Percentiles rank a stretch among this genome's conserved stretches.
Conservation (phyloP, 2,888 invertebrate species). For the Phaonia tiefii region DNA sequence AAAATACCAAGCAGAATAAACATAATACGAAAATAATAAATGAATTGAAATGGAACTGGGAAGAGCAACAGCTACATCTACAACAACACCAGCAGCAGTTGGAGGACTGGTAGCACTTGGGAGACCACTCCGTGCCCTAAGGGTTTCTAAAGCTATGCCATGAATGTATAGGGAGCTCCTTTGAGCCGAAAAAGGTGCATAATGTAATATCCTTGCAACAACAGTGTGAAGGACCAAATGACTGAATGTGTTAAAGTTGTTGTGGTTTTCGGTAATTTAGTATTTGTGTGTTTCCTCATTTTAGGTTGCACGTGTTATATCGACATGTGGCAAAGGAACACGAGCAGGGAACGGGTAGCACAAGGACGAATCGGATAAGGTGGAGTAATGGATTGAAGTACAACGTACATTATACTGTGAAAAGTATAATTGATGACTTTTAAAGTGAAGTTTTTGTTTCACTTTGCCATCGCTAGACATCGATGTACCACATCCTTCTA, state of each 20-base stretch:
- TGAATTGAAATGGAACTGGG: constrained; percentile 26
- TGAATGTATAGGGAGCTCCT: background rate
- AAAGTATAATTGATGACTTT: constrained; percentile 62
- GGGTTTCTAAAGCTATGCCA: constrained; percentile 11
- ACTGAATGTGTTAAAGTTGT: constrained; percentile 19
- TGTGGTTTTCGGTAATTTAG: constrained; percentile 25
- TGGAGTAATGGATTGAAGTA: constrained; percentile 20
- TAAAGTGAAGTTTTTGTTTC: constrained; percentile 55
- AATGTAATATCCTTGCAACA: constrained; percentile 1
- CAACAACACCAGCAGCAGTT: background rate
- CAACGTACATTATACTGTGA: constrained; percentile 35
- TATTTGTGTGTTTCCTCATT: background rate
- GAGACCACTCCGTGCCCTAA: constrained; percentile 8
- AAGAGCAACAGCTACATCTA: background rate
- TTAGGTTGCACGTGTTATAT: background rate
- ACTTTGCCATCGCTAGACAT: background rate
- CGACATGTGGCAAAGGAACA: background rate
- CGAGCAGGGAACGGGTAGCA: constrained; percentile 6
- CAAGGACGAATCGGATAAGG: no score
- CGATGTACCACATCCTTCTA: no score
- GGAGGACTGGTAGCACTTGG: background rate
- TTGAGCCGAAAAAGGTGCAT: constrained; percentile 10
- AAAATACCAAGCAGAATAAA: constrained; percentile 46
- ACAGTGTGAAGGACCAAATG: background rate
- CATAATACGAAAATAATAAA: constrained; percentile 38